Percentiles rank a stretch among this genome's conserved stretches.
phyloP scores from a whole-genome alignment of 2,888 invertebrate species.

The Acrobasis suavella region DNA sequence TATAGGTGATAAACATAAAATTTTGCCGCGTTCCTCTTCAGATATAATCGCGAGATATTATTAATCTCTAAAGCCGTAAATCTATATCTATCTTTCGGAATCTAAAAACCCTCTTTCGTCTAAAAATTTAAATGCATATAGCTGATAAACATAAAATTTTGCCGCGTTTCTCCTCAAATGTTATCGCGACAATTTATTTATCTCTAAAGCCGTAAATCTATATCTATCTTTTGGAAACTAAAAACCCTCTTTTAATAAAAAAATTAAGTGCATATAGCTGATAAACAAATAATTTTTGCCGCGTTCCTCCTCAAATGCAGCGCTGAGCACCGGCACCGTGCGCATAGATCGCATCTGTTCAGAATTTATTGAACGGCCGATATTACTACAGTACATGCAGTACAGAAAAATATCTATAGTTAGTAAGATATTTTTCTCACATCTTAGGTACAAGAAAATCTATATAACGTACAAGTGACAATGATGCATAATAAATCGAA shows the following conservation, averaged over 20 bases:
- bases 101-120: too few relatives aligned
- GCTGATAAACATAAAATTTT: too few relatives aligned
- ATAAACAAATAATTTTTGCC: constrained; percentile 4
- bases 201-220: too few relatives aligned
- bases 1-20: not conserved
- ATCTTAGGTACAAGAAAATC: not conserved
- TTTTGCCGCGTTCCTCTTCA: not conserved
- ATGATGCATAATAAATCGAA: too few relatives aligned
- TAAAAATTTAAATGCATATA: too few relatives aligned
- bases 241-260: not conserved
- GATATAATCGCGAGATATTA: too few relatives aligned
- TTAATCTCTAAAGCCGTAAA: too few relatives aligned
- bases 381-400: not conserved
- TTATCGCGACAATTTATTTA: too few relatives aligned
- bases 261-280: not conserved
- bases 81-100: too few relatives aligned
- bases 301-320: constrained; percentile 1
- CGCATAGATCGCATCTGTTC: constrained; percentile 33
- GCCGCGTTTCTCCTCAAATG: too few relatives aligned
- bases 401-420: not conserved
- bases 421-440: too few relatives aligned
- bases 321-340: constrained; percentile 25
- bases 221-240: not conserved
- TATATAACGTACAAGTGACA: too few relatives aligned
- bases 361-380: constrained; percentile 33